Percentiles rank a stretch among this genome's conserved stretches.
Conservation (phyloP, 2,888 invertebrate species). For the Stegophylla sp. region DNA sequence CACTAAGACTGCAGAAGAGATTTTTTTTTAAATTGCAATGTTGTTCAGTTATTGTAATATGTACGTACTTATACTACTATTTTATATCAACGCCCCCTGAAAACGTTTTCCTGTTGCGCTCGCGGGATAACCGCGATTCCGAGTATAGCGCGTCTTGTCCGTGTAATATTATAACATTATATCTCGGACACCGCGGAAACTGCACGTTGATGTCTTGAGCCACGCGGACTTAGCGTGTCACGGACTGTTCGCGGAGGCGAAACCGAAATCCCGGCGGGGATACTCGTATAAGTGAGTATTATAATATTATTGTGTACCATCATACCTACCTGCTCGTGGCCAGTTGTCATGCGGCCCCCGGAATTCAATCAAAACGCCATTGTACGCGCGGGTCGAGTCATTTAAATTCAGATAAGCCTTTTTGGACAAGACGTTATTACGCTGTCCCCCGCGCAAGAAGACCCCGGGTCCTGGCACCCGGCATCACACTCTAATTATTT, state of each 20-base stretch:
- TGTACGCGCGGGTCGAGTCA: conserved; percentile 31
- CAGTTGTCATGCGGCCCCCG: conserved; percentile 47
- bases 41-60: too few relatives aligned
- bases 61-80: too few relatives aligned
- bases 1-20: too few relatives aligned
- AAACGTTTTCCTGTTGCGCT: too few relatives aligned
- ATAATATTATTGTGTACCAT: too few relatives aligned
- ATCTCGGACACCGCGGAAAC: conserved; percentile 24
- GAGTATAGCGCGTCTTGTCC: not conserved
- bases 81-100: too few relatives aligned
- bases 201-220: conserved; percentile 57
- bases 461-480: conserved; percentile 25
- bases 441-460: conserved; percentile 47
- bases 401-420: conserved; percentile 58
- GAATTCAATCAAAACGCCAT: conserved; percentile 55
- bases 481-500: conserved; percentile 56
- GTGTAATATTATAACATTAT: not conserved
- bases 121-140: not conserved
- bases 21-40: too few relatives aligned
- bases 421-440: conserved; percentile 58
- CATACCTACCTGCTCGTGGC: not conserved
- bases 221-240: conserved; percentile 49
- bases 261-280: conserved; percentile 22
- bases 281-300: not conserved
- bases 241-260: not conserved